A percentile compares a stretch with the other conserved stretches of the same genome.
These are phyloP conservation scores for Lasioglossum zephyrum DNA, from an alignment of 2,888 invertebrate species.

Conservation along the genomic window DNA sequence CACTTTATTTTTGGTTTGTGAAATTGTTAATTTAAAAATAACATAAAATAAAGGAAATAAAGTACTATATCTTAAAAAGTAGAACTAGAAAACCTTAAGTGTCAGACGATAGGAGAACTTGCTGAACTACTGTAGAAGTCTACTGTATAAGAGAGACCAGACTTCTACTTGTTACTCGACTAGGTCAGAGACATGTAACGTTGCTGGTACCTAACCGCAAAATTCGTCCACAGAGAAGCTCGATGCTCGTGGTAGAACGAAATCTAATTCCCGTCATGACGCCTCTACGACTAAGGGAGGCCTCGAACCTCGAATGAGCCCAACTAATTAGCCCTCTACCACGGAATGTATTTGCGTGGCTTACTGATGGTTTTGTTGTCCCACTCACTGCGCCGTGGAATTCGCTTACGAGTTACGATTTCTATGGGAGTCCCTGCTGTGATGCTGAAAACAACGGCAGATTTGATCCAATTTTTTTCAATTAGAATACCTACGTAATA, in stretches of 20 bases:
- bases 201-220: not conserved
- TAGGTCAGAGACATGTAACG: not conserved
- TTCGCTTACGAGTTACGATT: not conserved
- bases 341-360: conserved; percentile 5
- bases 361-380: conserved; percentile 3
- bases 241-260: not conserved
- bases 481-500: not conserved
- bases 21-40: too few species aligned
- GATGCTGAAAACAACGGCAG: not conserved
- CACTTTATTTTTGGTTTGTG: too few species aligned
- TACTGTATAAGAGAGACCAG: not conserved
- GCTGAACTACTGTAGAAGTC: not conserved
- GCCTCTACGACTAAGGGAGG: conserved; percentile 1
- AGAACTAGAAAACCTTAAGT: too few species aligned
- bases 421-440: not conserved
- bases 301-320: not conserved
- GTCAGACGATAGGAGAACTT: not conserved
- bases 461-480: not conserved
- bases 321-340: not conserved
- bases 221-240: conserved; percentile 7
- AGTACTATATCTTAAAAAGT: too few species aligned
- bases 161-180: not conserved
- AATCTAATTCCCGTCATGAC: conserved; percentile 8
- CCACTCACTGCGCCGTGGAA: not conserved
- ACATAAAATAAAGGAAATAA: too few species aligned